Evolutionary conservation across 2,797 vertebrate genomes (phyloP), one percentile per base, ranked within the genome.

Genomic region (Malurus leucopterus): DNA sequence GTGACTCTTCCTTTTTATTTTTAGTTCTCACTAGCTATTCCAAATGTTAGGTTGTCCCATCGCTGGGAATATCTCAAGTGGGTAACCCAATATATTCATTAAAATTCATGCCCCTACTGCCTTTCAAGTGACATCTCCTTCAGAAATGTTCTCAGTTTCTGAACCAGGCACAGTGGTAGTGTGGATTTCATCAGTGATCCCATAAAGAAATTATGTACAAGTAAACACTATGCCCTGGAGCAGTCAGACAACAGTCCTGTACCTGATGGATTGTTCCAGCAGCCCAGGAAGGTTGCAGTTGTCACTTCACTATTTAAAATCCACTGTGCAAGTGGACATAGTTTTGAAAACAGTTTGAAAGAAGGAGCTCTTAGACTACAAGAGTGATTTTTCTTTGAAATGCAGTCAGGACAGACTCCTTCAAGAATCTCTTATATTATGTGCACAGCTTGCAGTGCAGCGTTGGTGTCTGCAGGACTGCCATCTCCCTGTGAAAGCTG

Each of bases 1-100:
- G 36, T 80, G 58, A 72, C 36, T 87, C 53, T 84, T 49, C 68
- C 34, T 86, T 36, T 17, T 50, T 91, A 72, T 85, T 90, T 95
- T 86, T 91, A 91, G 69, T 43, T 90, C 63, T 67, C 73, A 53
- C 38, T 43, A 46, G 40, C 76, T 90, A 17, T 87, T 83, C 30
- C 26, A 61, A 73, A 78, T 71, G 22, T 63, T 80, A 75, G 55
- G 32, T 85, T 85, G 71, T 83, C 62, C 46, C 32, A 44, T 81
- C 0, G 4, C 55, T 88, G 53, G 90, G 64, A 88, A 53, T 88
- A 57, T 68, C 88, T 81, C 61, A 55, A 84, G 55, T 57, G 68
- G 30, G 77, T 91, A 91, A 91, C 55, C 32, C 1, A 15, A 78
- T 91, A 72, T 13, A 47, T 32, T 79, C 4, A 12, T 79, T 79